A percentile compares a stretch with the other conserved stretches of the same genome.
phyloP scores from a whole-genome alignment of 92 coral and sea anemone genomes.

The Epizoanthus illoricatus region DNA sequence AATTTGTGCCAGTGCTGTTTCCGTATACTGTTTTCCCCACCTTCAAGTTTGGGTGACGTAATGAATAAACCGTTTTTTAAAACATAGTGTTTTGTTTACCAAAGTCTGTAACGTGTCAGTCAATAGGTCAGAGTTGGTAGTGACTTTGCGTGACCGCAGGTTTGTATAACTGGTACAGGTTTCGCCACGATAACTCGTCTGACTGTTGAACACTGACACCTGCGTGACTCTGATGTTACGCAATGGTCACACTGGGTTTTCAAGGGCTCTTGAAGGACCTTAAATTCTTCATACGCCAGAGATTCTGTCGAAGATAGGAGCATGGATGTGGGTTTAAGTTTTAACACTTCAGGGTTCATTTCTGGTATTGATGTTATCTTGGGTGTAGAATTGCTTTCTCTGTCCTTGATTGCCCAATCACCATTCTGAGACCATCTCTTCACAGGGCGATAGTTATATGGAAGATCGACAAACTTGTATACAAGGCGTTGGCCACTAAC shows the following conservation, averaged over 20 bases:
- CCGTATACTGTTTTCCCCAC: too few relatives aligned
- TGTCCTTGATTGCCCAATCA: background rate
- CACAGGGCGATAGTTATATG: conserved; percentile 85
- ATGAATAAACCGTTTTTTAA: too few relatives aligned
- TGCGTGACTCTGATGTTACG: conserved; percentile 41
- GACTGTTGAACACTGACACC: conserved; percentile 29
- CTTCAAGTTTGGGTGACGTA: too few relatives aligned
- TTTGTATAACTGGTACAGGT: conserved; percentile 77
- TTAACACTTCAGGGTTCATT: conserved; percentile 7
- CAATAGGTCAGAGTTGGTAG: conserved; percentile 39
- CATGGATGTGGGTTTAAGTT: background rate
- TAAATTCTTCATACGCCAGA: conserved; percentile 46
- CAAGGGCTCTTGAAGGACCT: conserved; percentile 72
- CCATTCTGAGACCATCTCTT: conserved; percentile 46
- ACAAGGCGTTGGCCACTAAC: conserved; percentile 97
- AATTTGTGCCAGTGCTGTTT: too few relatives aligned
- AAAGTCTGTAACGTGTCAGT: background rate
- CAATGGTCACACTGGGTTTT: conserved; percentile 44
- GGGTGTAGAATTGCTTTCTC: background rate
- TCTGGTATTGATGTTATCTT: background rate
- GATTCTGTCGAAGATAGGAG: conserved; percentile 15
- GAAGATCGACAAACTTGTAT: conserved; percentile 95
- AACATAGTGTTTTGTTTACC: too few relatives aligned
- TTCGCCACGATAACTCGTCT: conserved; percentile 64
- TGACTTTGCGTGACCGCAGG: conserved; percentile 78